phyloP scores from a whole-genome alignment of 1,140 invertebrate genomes.

The Lepidurus apus region DNA sequence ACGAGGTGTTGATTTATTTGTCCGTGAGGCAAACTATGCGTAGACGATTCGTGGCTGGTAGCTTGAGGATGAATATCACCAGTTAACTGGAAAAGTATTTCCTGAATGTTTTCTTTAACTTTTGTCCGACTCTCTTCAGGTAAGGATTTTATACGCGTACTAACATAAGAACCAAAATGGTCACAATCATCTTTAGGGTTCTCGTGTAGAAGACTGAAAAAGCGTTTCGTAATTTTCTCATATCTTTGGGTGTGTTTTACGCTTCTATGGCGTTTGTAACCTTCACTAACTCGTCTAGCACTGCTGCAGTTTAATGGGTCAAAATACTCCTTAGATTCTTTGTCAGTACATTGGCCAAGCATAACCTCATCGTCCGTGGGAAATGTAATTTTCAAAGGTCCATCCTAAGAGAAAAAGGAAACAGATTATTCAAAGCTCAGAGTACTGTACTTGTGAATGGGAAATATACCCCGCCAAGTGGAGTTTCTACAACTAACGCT shows the following conservation, averaged over 20 bases:
- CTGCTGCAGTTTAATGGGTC: neutral
- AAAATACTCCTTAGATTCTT: neutral
- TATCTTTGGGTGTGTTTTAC: neutral
- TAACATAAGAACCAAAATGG: neutral
- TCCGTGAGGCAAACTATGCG: neutral
- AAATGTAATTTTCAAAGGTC: neutral
- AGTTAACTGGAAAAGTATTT: neutral
- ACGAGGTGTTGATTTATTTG: neutral
- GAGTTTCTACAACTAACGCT: neutral
- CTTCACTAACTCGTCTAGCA: neutral
- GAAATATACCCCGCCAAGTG: neutral
- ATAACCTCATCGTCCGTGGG: neutral
- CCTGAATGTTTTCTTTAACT: neutral
- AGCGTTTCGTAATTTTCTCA: neutral
- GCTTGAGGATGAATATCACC: neutral
- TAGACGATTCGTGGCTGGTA: neutral
- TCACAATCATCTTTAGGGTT: conserved; percentile 8
- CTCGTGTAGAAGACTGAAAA: neutral
- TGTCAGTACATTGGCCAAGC: neutral
- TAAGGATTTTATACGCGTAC: neutral
- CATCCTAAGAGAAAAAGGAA: neutral
- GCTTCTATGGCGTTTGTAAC: no score
- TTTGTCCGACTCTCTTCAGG: neutral
- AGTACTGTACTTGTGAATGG: neutral
- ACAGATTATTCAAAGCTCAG: neutral